Conservation (phyloP, 2,888 invertebrate species). For the Corbicula japonica region DNA sequence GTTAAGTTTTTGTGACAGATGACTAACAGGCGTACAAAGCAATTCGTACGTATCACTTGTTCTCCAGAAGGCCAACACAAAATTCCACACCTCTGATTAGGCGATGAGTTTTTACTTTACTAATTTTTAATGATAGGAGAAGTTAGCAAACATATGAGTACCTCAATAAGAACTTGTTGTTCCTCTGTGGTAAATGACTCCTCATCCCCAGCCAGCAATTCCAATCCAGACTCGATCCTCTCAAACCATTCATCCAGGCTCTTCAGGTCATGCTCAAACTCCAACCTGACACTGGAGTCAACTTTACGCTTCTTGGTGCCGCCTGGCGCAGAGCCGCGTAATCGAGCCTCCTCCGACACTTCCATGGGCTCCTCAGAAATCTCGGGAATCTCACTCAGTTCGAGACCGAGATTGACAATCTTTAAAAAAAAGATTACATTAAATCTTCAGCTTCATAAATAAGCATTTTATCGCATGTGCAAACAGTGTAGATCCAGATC, state of each 20-base stretch:
- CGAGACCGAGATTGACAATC: slow-evolving; percentile 85
- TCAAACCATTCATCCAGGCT: slow-evolving; percentile 84
- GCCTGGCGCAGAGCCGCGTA: slow-evolving; percentile 60
- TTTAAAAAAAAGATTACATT: too few species aligned
- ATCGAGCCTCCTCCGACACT: slow-evolving; percentile 59
- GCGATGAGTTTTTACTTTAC: too few species aligned
- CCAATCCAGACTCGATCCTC: slow-evolving; percentile 83
- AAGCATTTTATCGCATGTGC: too few species aligned
- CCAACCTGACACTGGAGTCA: slow-evolving; percentile 72
- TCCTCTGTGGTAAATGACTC: slow-evolving; percentile 88
- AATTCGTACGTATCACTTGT: too few species aligned
- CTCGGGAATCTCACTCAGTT: slow-evolving; percentile 80
- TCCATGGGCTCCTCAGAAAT: slow-evolving; percentile 67
- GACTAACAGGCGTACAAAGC: too few species aligned
- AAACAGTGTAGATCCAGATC: too few species aligned
- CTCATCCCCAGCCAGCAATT: slow-evolving; percentile 81
- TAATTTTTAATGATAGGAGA: too few species aligned
- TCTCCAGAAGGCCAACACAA: too few species aligned
- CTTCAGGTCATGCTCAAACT: slow-evolving; percentile 82
- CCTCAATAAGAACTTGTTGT: slow-evolving; percentile 85
- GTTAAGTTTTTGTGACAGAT: too few species aligned
- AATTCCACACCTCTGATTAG: too few species aligned
- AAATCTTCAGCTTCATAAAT: too few species aligned
- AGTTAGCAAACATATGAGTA: slow-evolving; percentile 49
- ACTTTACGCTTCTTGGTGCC: slow-evolving; percentile 74